phyloP scores from a whole-genome alignment of 2,888 invertebrate genomes.

The Pachydiplax longipennis region DNA sequence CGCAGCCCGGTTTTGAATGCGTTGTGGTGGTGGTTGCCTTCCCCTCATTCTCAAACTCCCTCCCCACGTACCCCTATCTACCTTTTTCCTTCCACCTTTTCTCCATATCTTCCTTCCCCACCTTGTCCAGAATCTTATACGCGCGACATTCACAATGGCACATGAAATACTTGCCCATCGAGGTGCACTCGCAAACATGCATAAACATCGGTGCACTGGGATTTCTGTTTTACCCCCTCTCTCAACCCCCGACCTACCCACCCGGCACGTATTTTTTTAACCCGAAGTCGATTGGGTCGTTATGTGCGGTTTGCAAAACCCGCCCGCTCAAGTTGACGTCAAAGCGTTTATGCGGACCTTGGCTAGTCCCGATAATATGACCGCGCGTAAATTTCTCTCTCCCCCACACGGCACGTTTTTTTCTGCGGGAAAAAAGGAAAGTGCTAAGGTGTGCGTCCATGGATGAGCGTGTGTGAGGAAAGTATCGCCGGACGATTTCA shows the following conservation, averaged over 20 bases:
- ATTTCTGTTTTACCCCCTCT: background rate
- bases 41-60: background rate
- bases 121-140: constrained; percentile 15
- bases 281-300: background rate
- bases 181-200: constrained; percentile 27
- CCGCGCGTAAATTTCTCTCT: constrained; percentile 30
- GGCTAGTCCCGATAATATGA: constrained; percentile 31
- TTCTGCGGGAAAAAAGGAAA: background rate
- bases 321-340: constrained; percentile 13
- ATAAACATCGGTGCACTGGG: constrained; percentile 8
- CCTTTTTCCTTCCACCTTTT: background rate
- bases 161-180: constrained; percentile 37
- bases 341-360: constrained; percentile 30
- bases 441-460: background rate
- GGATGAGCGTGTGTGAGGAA: background rate
- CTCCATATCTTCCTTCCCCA: background rate
- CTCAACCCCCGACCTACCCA: background rate
- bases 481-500: constrained; percentile 1
- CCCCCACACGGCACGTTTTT: background rate
- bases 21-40: constrained; percentile 23
- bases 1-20: constrained; percentile 39
- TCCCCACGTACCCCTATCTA: background rate
- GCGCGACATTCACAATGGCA: constrained; percentile 33
- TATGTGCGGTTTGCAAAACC: constrained; percentile 29
- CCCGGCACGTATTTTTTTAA: background rate